phyloP scores from a whole-genome alignment of 2,797 vertebrate species.

The Morus bassanus region DNA sequence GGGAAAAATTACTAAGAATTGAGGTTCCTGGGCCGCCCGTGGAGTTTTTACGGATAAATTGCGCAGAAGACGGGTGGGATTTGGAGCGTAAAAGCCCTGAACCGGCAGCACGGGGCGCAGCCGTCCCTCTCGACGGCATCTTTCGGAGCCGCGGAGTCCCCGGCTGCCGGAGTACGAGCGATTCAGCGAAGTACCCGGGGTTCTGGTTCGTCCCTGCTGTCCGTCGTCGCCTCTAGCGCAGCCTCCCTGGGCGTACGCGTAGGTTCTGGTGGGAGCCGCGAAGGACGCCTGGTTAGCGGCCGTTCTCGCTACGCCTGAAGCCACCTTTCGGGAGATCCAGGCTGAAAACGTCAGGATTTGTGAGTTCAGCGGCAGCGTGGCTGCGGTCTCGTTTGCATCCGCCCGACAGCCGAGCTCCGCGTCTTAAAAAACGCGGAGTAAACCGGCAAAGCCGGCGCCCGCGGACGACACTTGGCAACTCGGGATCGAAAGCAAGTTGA shows the following conservation, averaged over 20 bases:
- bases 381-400: neutral
- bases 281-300: neutral
- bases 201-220: neutral
- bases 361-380: accelerated
- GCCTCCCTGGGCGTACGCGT: accelerated
- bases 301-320: too few species aligned
- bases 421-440: accelerated
- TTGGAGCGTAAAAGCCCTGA: too few species aligned
- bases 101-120: neutral
- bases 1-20: too few species aligned
- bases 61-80: neutral
- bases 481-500: too few species aligned
- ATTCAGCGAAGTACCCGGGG: accelerated
- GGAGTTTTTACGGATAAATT: neutral
- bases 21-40: neutral
- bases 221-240: accelerated
- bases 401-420: accelerated
- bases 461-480: accelerated
- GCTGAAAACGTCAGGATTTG: neutral
- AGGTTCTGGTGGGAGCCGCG: neutral
- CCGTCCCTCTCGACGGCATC: neutral
- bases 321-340: neutral
- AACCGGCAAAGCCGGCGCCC: accelerated
- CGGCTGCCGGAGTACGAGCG: too few species aligned
- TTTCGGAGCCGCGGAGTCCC: neutral